Evolutionary conservation across 2,888 invertebrate genomes (phyloP), one percentile per base, ranked within the genome.

Genomic region (Phyllotreta striolata): DNA sequence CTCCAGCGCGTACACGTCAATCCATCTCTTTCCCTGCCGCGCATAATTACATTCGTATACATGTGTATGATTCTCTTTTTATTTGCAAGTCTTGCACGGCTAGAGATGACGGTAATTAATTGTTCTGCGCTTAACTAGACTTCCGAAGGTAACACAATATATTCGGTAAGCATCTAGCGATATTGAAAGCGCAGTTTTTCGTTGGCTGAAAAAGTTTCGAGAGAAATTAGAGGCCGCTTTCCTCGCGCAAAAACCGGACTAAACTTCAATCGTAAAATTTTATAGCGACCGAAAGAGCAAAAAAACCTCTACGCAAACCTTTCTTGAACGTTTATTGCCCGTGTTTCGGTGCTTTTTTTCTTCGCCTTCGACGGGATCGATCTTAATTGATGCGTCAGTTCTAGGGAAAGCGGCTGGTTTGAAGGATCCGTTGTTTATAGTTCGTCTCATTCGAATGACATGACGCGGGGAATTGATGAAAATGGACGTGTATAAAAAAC

Each of bases 341-440:
- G 76, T 77, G 77, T 78, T 78, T 77, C 77, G 77, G 77, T 24
- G 24, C 24, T 77, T 77, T 78, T 60, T 77, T 78, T 78, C 75
- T 24, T 24, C 24, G 24, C 24, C 24, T 24, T 24, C 71, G 76
- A 75, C 76, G 73, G 76, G 74, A 73, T 75, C 76, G 64, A 70
- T 67, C 68, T 77, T 77, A 77, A 78, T 78, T 78, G 77, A 78
- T 77, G 78, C 77, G 78, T 78, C 76, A 78, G 77, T 78, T 78
- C 77, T 75, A 72, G 77, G 77, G 76, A 78, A 78, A 71, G 76
- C 75, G 75, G 77, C 75, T 24, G 24, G 24, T 24, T 24, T 24
- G 24, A 24, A 24, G 24, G 24, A 24, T 24, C 24, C 24, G 74
- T 77, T 76, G 76, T 75, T 74, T 73, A 74, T 75, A 70, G 74